Conservation (phyloP, 2,113 vertebrate species). For the Hypomesus transpacificus region DNA sequence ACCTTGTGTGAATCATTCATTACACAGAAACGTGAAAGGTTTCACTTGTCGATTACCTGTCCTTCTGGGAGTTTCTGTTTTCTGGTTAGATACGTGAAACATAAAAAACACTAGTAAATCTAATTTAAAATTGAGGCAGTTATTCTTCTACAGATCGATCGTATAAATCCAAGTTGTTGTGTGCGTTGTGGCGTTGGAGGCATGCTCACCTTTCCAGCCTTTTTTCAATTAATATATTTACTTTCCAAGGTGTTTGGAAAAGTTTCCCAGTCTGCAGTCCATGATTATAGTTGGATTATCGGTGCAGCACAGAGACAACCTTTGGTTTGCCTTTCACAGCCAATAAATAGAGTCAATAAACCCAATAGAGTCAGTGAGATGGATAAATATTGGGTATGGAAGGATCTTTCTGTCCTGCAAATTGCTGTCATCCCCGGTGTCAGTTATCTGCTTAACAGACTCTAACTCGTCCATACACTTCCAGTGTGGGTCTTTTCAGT, state of each 20-base stretch:
- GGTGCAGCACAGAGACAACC: background rate
- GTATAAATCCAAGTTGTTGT: background rate
- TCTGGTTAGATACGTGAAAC: background rate
- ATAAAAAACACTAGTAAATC: background rate
- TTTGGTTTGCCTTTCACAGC: background rate
- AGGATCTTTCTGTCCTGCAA: background rate
- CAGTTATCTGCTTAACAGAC: background rate
- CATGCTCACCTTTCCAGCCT: background rate
- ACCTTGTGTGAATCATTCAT: background rate
- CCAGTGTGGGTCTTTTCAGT: background rate
- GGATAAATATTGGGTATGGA: background rate
- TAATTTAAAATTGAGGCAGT: background rate
- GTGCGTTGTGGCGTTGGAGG: background rate
- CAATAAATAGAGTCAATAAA: background rate
- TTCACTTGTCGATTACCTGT: background rate
- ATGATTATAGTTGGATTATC: background rate
- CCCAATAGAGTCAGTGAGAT: background rate
- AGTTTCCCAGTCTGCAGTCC: background rate
- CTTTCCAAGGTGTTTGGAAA: background rate
- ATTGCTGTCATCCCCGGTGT: background rate
- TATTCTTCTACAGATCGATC: background rate
- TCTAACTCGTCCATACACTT: background rate
- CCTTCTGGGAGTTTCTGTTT: background rate
- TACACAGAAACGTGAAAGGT: background rate
- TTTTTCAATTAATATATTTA: background rate